Evolutionary conservation across 2,797 vertebrate species (phyloP).

Genomic region (Silurus aristotelis): DNA sequence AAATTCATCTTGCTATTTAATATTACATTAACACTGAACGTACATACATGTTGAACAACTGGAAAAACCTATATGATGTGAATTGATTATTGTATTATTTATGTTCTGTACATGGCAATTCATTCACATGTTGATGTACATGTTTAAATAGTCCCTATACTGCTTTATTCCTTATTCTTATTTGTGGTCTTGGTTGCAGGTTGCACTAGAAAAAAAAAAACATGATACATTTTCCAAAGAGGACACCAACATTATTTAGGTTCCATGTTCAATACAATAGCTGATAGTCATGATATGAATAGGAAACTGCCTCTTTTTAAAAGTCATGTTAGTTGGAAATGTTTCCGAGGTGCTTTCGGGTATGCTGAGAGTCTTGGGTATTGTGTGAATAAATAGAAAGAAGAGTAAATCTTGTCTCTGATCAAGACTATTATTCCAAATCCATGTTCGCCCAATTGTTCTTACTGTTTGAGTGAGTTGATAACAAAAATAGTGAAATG

Average conservation of each 20-base stretch:
- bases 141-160: slow-evolving; percentile 65
- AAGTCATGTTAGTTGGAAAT: slow-evolving; percentile 17
- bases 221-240: slow-evolving; percentile 59
- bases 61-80: slow-evolving; percentile 56
- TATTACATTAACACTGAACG: slow-evolving; percentile 59
- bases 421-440: slow-evolving; percentile 19
- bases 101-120: slow-evolving; percentile 71
- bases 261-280: slow-evolving; percentile 27
- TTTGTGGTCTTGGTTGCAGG: slow-evolving; percentile 21
- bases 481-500: slow-evolving; percentile 31
- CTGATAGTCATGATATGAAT: slow-evolving; percentile 43
- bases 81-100: slow-evolving; percentile 54
- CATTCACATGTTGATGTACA: slow-evolving; percentile 59
- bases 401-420: slow-evolving; percentile 7
- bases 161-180: slow-evolving; percentile 32
- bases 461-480: slow-evolving; percentile 7
- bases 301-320: not conserved
- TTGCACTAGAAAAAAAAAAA: slow-evolving; percentile 50
- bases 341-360: not conserved
- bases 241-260: slow-evolving; percentile 49
- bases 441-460: not conserved
- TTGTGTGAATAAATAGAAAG: slow-evolving; percentile 31
- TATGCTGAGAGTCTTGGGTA: not conserved
- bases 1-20: slow-evolving; percentile 49
- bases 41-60: slow-evolving; percentile 50